These are phyloP conservation scores for Halichondria panicea DNA, from an alignment of 37 sponge, comb jelly and placozoan species.

Conservation along the genomic window DNA sequence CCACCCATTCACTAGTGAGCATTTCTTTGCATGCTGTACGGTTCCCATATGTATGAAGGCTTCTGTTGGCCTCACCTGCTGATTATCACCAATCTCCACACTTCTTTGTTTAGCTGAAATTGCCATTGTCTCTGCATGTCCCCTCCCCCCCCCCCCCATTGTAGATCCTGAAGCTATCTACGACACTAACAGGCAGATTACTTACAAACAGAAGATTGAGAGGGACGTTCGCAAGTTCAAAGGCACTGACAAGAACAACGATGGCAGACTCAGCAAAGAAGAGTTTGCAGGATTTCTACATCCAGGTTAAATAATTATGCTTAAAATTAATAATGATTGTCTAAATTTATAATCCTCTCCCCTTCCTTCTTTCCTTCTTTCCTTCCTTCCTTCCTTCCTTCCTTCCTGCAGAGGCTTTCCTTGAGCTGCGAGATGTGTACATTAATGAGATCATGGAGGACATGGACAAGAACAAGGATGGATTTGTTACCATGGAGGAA, in stretches of 20 bases:
- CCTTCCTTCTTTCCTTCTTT: no score
- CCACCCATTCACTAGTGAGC: no score
- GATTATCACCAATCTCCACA: no score
- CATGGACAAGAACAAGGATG: constrained; percentile 79
- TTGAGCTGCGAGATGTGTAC: constrained; percentile 65
- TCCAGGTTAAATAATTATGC: constrained; percentile 34
- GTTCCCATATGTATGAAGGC: no score
- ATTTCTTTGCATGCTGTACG: no score
- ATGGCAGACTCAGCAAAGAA: constrained; percentile 38
- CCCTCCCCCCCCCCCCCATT: not conserved
- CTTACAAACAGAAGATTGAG: constrained; percentile 33
- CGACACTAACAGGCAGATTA: constrained; percentile 25
- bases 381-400: no score
- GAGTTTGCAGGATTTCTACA: constrained; percentile 72
- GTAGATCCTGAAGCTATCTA: constrained; percentile 33
- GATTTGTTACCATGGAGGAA: constrained; percentile 58
- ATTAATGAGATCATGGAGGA: constrained; percentile 67
- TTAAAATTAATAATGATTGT: no score
- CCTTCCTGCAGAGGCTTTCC: constrained; percentile 59
- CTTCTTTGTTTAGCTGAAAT: no score
- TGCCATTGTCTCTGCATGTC: no score
- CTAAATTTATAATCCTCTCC: no score
- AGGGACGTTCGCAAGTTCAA: constrained; percentile 43
- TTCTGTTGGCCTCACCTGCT: no score
- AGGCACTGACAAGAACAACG: constrained; percentile 52